A percentile compares a stretch with the other conserved stretches of the same genome.
Evolutionary conservation across 2,797 vertebrate genomes (phyloP).

Genomic region (Sciurus vulgaris): DNA sequence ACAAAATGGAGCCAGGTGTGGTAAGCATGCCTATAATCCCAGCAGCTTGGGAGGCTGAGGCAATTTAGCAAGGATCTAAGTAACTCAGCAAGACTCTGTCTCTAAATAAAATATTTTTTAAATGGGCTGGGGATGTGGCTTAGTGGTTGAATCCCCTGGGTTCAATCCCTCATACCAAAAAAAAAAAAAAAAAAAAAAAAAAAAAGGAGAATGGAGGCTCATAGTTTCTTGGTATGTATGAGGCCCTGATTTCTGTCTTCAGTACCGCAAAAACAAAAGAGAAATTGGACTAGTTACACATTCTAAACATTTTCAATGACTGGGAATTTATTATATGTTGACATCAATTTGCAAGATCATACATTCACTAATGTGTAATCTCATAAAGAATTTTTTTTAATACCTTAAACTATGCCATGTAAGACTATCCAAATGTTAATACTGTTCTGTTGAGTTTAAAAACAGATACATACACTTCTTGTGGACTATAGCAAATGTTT

Average conservation of each 20-base stretch:
- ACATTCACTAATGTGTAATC: neutral
- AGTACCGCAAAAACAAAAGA: neutral
- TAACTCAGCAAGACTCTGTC: too few species aligned
- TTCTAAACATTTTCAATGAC: slow-evolving; percentile 63
- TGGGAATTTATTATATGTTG: slow-evolving; percentile 59
- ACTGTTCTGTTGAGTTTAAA: slow-evolving; percentile 26
- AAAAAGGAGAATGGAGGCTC: neutral
- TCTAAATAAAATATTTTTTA: too few species aligned
- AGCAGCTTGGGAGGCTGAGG: too few species aligned
- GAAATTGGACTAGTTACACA: slow-evolving; percentile 50
- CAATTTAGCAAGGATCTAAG: too few species aligned
- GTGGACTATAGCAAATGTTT: neutral
- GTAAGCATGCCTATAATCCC: too few species aligned
- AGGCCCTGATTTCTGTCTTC: neutral
- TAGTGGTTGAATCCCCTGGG: neutral
- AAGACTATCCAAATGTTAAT: neutral
- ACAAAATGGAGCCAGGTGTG: neutral
- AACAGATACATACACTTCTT: neutral
- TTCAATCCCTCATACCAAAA: neutral
- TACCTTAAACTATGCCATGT: slow-evolving; percentile 53
- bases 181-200: neutral
- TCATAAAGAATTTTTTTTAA: neutral
- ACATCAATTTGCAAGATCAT: slow-evolving; percentile 47
- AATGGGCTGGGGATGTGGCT: too few species aligned
- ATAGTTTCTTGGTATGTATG: neutral